phyloP scores from a whole-genome alignment of 2,888 invertebrate genomes.

The Euphydryas editha region DNA sequence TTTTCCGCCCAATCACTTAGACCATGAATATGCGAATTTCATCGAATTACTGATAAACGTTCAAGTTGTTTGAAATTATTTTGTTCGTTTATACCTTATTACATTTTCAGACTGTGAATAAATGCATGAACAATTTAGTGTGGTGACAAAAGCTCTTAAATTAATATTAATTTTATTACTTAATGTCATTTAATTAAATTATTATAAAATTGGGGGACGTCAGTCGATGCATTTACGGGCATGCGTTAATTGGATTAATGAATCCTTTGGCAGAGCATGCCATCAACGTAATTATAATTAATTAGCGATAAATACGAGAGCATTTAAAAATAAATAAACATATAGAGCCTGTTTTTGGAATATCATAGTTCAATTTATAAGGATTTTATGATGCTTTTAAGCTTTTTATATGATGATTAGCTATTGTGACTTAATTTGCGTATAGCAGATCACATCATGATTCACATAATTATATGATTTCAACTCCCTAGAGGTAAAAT shows the following conservation, averaged over 20 bases:
- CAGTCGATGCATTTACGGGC: constrained; percentile 60
- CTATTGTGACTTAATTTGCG: background rate
- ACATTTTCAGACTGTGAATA: constrained; percentile 7
- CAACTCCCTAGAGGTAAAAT: too few relatives aligned
- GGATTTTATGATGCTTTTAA: too few relatives aligned
- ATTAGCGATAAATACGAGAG: constrained; percentile 38
- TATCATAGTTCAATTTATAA: background rate
- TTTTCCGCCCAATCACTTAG: constrained; percentile 71
- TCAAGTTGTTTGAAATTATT: constrained; percentile 35
- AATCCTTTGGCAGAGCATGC: constrained; percentile 43
- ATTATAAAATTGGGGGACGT: constrained; percentile 54
- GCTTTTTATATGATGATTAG: background rate
- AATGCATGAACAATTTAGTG: constrained; percentile 19
- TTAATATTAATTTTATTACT: constrained; percentile 49
- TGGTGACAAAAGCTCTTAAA: constrained; percentile 37
- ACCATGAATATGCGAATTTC: constrained; percentile 59
- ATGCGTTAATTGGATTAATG: constrained; percentile 60
- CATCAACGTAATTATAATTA: constrained; percentile 44
- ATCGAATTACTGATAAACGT: constrained; percentile 44
- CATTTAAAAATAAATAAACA: constrained; percentile 10
- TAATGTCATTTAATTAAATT: constrained; percentile 59
- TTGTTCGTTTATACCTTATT: constrained; percentile 7
- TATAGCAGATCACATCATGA: background rate
- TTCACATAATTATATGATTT: too few relatives aligned
- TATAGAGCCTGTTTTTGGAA: background rate